Base-by-base conservation (phyloP, 2,888 invertebrate genomes). In the Periphyllus acericola region DNA sequence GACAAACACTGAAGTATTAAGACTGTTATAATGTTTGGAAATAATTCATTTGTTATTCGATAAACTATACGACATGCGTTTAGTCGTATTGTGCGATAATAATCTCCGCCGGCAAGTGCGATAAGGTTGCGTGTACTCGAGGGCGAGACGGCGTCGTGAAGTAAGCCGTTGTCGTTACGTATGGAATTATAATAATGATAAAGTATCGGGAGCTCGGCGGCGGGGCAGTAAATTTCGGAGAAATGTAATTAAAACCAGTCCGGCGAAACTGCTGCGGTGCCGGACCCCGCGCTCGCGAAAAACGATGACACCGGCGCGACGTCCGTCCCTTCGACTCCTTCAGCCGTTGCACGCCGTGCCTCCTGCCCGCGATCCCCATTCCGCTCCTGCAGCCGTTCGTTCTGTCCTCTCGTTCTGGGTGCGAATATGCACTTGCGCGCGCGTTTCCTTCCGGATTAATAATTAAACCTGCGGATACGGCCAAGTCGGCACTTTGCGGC, bases 231-330 rank as follows among this genome's bases (percentile, higher is more conserved):
- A 87, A 87, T 87, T 87, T 72, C n/a, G 32, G 72, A 46, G 29
- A 87, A 87, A 75, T 40, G 80, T 80, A 87, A 87, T 87, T 87
- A 87, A 87, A 87, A 80, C 72, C 80, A 79, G 86, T 87, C 80
- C 72, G 80, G 86, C 36, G 85, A 85, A 52, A 85, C 79, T 85
- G 78, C 46, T 21, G 25, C 32, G n/a, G 60, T 21, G 3, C 32
- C 66, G 76, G 66, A 60, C 71, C 34, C 66, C 8, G 32, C n/a
- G 66, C 21, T 60, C 6, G 79, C 52, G 78, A 86, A 86, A 86
- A 79, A 79, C 79, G 86, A 86, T 86, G 86, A 86, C 79, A 71
- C 55, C 79, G 55, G 34, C 29, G 25, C 52, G 55, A 29, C 46
- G 60, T 60, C 74, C 74, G 9, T 19, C 68, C 36, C 17, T n/a